These are phyloP conservation scores for Eleutherodactylus coqui DNA, from an alignment of 2,797 vertebrate genomes.

Conservation along the genomic window DNA sequence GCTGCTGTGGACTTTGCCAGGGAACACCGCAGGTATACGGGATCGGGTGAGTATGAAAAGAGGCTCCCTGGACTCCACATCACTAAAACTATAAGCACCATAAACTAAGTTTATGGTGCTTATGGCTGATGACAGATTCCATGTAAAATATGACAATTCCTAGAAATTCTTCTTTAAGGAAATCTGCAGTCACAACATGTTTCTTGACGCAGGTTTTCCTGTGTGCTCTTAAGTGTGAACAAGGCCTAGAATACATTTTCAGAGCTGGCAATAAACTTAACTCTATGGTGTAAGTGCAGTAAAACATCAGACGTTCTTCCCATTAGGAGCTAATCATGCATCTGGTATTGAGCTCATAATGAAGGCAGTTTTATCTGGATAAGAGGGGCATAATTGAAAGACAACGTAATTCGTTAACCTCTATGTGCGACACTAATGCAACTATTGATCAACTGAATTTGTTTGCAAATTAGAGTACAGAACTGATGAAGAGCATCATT, in stretches of 20 bases:
- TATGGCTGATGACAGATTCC: too few relatives aligned
- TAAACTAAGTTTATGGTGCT: too few relatives aligned
- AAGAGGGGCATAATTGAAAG: slow-evolving; percentile 54
- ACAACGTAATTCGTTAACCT: slow-evolving; percentile 45
- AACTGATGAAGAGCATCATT: not conserved
- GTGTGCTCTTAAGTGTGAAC: not conserved
- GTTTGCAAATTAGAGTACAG: not conserved
- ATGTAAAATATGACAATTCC: not conserved
- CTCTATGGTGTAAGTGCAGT: slow-evolving; percentile 10
- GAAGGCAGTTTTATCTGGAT: slow-evolving; percentile 43
- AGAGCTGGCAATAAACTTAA: slow-evolving; percentile 12
- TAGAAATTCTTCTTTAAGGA: not conserved
- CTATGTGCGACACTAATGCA: slow-evolving; percentile 44
- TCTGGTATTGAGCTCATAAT: slow-evolving; percentile 43
- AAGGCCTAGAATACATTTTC: not conserved
- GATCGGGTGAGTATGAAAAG: too few relatives aligned
- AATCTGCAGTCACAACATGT: not conserved
- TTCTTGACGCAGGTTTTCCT: not conserved
- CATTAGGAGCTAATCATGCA: slow-evolving; percentile 38
- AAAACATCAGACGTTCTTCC: slow-evolving; percentile 34
- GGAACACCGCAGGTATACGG: too few relatives aligned
- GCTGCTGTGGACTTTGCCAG: too few relatives aligned
- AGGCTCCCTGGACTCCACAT: too few relatives aligned
- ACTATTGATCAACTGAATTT: slow-evolving; percentile 19
- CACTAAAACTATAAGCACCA: too few relatives aligned